Evolutionary conservation across 2,113 vertebrate species (phyloP).

Genomic region (Chaetura pelagica): DNA sequence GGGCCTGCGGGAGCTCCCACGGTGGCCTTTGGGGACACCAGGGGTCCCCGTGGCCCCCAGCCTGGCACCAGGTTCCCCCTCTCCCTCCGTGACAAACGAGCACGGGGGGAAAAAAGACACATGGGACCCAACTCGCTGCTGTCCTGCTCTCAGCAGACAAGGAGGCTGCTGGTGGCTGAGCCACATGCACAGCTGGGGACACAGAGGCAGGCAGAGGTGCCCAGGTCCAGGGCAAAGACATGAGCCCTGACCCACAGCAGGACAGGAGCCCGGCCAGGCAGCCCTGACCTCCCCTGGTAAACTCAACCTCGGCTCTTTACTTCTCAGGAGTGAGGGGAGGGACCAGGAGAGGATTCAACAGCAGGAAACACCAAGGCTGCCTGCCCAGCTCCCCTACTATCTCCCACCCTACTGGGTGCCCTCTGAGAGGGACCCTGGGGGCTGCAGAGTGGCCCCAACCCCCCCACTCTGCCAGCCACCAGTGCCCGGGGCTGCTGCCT

Average conservation of each 20-base stretch:
- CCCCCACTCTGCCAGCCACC: not conserved
- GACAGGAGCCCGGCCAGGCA: not conserved
- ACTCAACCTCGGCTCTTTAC: not conserved
- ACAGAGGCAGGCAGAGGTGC: not conserved
- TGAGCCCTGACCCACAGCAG: not conserved
- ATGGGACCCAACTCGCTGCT: not conserved
- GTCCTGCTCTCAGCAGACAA: accelerated
- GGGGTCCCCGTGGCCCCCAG: accelerated
- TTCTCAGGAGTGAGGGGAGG: accelerated
- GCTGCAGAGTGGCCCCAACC: not conserved
- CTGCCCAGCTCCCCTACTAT: not conserved
- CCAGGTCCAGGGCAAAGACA: not conserved
- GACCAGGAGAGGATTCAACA: accelerated
- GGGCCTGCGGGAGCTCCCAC: not conserved
- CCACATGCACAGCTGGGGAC: not conserved
- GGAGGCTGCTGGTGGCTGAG: not conserved
- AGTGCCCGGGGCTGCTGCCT: not conserved
- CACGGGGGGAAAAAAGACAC: not conserved
- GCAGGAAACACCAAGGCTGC: not conserved
- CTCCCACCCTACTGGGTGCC: not conserved
- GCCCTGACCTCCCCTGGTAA: accelerated
- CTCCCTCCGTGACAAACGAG: not conserved
- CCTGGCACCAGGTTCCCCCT: accelerated
- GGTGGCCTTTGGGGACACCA: not conserved
- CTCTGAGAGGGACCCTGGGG: not conserved